Base-by-base conservation (phyloP, 2,888 invertebrate genomes). In the Drosophila nr. fundita region DNA sequence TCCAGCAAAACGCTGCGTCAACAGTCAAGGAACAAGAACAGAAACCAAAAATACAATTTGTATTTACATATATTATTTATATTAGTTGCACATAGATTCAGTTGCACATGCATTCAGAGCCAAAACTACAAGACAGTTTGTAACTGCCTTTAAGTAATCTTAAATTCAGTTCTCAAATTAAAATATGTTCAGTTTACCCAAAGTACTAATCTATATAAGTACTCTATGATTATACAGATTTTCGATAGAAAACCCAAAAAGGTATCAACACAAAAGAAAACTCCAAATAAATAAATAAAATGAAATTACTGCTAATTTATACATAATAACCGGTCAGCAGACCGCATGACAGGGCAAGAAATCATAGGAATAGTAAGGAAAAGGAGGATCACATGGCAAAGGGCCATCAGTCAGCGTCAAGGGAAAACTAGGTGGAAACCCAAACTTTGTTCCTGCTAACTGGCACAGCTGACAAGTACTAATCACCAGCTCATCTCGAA, bases 1-100 rank as follows among this genome's bases (percentile, higher is more conserved):
- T 65, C 32, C 42, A 42, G 40, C 45, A 68, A 68, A 67, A 57
- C 63, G 68, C 62, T 52, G 50, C 42, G 63, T 63, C 63, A 63
- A 45, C 68, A 54, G 21, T 40, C 32, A 5, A 30, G 13, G 21
- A 29, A 36, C 6, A 21, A 52, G 69, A 38, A 53, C 7, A 11
- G 27, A 48, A 53, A 42, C n/a, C 32, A 29, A 48, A 72, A 60
- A 50, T 30, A 63, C 36, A 21, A 54, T 49, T 59, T 40, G 2
- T 27, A 55, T 52, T 67, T 60, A 38, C 57, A 57, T 42, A 30
- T 15, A 15, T 57, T 57, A 57, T 57, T 57, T 57, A 57, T 57
- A 57, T 57, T 30, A 57, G 40, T 40, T n/a, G 29, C 29, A 29
- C 38, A 29, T n/a, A 38, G 8, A 40, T 40, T n/a, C n/a, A n/a